Evolutionary conservation across 2,113 vertebrate genomes (phyloP).

Genomic region (Pseudorectes ferrugineus): DNA sequence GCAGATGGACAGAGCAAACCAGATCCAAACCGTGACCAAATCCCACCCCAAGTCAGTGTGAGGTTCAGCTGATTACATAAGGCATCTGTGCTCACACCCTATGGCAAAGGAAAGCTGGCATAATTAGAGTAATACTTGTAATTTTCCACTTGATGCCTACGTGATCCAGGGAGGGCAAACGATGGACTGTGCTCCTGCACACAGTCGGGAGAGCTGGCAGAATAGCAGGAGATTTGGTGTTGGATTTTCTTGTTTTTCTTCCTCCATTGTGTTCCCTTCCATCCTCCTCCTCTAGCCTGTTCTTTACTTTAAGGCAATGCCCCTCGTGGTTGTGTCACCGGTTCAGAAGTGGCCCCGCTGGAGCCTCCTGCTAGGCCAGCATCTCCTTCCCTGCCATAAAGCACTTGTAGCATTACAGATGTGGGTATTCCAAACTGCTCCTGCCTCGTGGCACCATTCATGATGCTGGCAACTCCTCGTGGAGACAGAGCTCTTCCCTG

Average conservation of each 20-base stretch:
- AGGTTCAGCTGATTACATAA: constrained; percentile 18
- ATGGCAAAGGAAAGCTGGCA: constrained; percentile 22
- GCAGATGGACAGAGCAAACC: neutral
- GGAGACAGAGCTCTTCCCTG: neutral
- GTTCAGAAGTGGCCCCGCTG: neutral
- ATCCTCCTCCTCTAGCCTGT: constrained; percentile 20
- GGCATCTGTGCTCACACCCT: constrained; percentile 18
- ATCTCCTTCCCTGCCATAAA: constrained; percentile 14
- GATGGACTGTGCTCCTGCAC: neutral
- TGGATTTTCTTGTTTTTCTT: neutral
- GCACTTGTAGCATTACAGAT: constrained; percentile 58
- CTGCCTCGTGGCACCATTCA: constrained; percentile 51
- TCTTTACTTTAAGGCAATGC: neutral
- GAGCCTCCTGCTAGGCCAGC: neutral
- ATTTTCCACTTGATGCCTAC: constrained; percentile 20
- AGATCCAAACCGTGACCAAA: neutral
- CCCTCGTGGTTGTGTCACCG: neutral
- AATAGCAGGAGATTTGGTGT: neutral
- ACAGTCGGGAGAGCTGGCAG: neutral
- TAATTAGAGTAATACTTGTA: neutral
- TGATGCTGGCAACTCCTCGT: constrained; percentile 63
- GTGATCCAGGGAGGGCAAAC: neutral
- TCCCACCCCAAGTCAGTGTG: neutral
- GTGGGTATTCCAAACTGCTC: constrained; percentile 59
- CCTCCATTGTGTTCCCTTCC: constrained; percentile 41